A percentile compares a stretch with the other conserved stretches of the same genome.
Evolutionary conservation across 1,140 invertebrate species (phyloP).

Genomic region (Cherax destructor): DNA sequence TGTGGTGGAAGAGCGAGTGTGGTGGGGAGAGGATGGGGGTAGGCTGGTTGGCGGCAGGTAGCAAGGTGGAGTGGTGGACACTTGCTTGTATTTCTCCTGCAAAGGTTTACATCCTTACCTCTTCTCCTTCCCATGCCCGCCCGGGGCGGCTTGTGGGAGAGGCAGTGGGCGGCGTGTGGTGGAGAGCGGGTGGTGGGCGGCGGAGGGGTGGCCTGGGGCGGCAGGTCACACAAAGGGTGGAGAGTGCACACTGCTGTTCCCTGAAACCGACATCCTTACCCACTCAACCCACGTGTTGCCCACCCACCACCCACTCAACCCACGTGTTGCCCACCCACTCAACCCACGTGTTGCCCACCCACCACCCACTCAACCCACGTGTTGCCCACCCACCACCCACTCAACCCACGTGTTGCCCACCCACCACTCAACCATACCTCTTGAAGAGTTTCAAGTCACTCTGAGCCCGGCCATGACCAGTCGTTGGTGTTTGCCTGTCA

Average conservation of each 20-base stretch:
- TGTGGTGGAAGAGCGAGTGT: too few relatives aligned
- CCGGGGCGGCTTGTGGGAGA: neutral
- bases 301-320: neutral
- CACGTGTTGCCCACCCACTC: neutral
- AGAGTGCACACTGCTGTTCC: constrained; percentile 57
- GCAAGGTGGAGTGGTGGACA: too few relatives aligned
- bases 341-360: neutral
- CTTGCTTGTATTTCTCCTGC: neutral
- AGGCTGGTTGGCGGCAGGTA: neutral
- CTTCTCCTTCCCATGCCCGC: neutral
- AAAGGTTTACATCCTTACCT: neutral
- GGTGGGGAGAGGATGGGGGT: neutral
- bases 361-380: neutral
- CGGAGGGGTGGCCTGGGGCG: neutral
- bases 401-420: neutral
- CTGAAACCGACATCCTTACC: constrained; percentile 40
- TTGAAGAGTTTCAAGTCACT: too few relatives aligned
- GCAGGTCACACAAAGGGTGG: constrained; percentile 22
- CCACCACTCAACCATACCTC: neutral
- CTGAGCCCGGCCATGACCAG: too few relatives aligned
- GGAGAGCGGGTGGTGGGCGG: neutral
- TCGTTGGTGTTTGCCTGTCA: neutral
- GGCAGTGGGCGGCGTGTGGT: neutral
- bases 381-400: too few relatives aligned
- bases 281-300: constrained; percentile 11